Conservation (phyloP, 2,888 invertebrate genomes). For the Phrixothrix hirtus region DNA sequence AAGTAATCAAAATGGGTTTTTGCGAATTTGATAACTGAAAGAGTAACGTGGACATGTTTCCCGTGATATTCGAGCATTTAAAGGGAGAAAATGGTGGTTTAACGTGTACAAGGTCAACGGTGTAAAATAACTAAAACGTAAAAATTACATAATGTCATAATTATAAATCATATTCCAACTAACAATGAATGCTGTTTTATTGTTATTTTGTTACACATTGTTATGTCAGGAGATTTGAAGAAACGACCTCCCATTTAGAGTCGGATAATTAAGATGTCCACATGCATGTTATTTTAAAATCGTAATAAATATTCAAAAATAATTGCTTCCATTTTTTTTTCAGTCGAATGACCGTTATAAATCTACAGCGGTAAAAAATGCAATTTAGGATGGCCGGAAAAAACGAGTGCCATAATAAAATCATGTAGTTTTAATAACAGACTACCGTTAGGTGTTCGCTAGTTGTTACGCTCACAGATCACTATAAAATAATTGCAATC, state of each 20-base stretch:
- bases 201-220: background rate
- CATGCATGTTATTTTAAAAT: background rate
- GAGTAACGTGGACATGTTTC: too few species aligned
- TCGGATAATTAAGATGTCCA: background rate
- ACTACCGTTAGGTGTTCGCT: conserved; percentile 1
- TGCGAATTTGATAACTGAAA: too few species aligned
- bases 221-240: background rate
- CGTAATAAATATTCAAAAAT: background rate
- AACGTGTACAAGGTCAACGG: too few species aligned
- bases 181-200: background rate
- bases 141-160: background rate
- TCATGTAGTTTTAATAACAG: background rate
- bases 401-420: background rate
- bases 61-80: too few species aligned
- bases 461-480: conserved; percentile 5
- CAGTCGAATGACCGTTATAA: background rate
- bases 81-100: too few species aligned
- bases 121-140: background rate
- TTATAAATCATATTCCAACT: background rate
- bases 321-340: background rate
- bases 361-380: background rate
- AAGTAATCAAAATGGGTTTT: background rate
- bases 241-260: background rate
- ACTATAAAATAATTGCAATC: conserved; percentile 6
- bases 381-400: background rate